Base-by-base conservation (phyloP, 2,888 invertebrate genomes). In the Stomorhina lunata region DNA sequence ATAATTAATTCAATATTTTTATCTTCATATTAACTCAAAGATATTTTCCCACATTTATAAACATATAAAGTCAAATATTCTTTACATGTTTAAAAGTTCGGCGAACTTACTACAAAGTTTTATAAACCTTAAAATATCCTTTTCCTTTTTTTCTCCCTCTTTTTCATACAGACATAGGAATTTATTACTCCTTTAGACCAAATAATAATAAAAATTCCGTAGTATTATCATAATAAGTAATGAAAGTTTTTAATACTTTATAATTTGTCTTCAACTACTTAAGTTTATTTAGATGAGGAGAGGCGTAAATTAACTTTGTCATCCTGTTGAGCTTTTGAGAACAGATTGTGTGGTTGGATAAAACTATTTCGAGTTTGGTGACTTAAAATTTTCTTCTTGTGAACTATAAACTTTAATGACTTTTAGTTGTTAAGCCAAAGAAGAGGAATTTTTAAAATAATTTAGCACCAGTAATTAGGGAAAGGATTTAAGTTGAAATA, bases 211-310 rank as follows among this genome's bases (percentile, higher is more conserved):
- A n/a, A 29, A 17, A 77, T 68, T 76, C 34, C 48, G 48, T 48
- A 50, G 25, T 48, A 12, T 69, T 65, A 65, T 69, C 20, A 65
- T 57, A 59, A 59, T 48, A 37, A 65, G n/a, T 25, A 61, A 43
- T n/a, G 7, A 43, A 72, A 79, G 48, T 73, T 79, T 50, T 79
- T 72, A 66, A 79, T 73, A 61, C 59, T 66, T 72, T 59, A 72
- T 61, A 79, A 79, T 79, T 79, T 73, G 72, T 68, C 66, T 72
- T 37, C 25, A 66, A 59, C 37, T 55, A 59, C 45, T 48, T 45
- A 20, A 45, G 45, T 48, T 48, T 32, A 48, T 25, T n/a, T n/a
- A n/a, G n/a, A n/a, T n/a, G n/a, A n/a, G 1, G 43, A n/a, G 10
- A 57, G 57, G 29, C 25, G 25, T 34, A 59, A 59, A 71, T 59